phyloP scores from a whole-genome alignment of 2,888 invertebrate genomes.

The Troides oblongomaculatus region DNA sequence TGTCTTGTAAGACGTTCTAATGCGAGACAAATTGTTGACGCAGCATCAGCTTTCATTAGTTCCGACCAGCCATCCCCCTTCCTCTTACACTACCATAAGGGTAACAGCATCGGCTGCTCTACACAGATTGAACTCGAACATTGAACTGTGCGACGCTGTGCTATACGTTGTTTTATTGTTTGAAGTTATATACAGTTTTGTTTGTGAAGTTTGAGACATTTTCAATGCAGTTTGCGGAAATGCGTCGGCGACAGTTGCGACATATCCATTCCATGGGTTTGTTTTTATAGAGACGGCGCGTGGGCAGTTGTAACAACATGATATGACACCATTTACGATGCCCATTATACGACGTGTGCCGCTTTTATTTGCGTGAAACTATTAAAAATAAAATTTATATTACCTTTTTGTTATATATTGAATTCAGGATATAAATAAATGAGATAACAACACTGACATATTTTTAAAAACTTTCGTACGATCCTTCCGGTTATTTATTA shows the following conservation, averaged over 20 bases:
- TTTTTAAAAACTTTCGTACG: too few relatives aligned
- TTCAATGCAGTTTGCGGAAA: conserved; percentile 60
- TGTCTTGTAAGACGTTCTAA: conserved; percentile 70
- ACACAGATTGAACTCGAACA: conserved; percentile 14
- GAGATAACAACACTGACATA: too few relatives aligned
- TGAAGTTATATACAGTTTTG: conserved; percentile 28
- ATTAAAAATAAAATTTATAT: neutral
- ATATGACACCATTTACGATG: conserved; percentile 34
- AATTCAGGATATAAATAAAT: neutral
- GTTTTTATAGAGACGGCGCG: conserved; percentile 61
- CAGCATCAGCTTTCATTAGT: conserved; percentile 75
- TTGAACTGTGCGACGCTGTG: conserved; percentile 16
- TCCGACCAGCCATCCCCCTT: conserved; percentile 60
- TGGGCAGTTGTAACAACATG: conserved; percentile 70
- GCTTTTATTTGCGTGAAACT: conserved; percentile 19
- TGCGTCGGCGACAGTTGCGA: conserved; percentile 63
- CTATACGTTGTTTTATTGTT: conserved; percentile 25
- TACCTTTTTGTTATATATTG: neutral
- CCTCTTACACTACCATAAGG: conserved; percentile 48
- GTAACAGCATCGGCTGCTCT: conserved; percentile 33
- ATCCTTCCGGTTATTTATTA: too few relatives aligned
- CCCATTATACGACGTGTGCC: conserved; percentile 19
- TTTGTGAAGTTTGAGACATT: conserved; percentile 48
- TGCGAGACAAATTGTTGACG: conserved; percentile 76
- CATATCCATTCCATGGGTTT: conserved; percentile 51